phyloP scores from a whole-genome alignment of 53 echinoderm and acorn worm genomes.

The Apostichopus leukothele region DNA sequence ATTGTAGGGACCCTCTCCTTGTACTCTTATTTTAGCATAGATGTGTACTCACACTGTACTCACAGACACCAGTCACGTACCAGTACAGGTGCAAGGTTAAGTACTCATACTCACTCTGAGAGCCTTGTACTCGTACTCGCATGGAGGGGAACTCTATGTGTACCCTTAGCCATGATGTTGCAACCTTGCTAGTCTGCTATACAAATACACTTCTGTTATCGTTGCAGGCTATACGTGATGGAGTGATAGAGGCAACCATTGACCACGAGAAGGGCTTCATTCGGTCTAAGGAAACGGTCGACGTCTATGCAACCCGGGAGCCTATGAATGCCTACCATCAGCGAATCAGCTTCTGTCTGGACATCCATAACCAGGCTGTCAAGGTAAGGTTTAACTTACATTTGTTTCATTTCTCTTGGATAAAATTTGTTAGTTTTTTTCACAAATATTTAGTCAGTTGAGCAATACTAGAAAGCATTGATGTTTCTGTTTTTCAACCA shows the following conservation, averaged over 20 bases:
- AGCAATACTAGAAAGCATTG: not conserved
- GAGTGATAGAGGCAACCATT: conserved; percentile 98
- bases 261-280: conserved; percentile 99
- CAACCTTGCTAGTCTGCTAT: too few relatives aligned
- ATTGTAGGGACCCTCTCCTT: too few relatives aligned
- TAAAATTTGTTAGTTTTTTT: not conserved
- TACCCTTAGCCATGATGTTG: too few relatives aligned
- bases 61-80: too few relatives aligned
- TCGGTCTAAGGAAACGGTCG: conserved; percentile 92
- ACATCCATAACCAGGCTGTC: conserved; percentile 96
- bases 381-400: conserved; percentile 59
- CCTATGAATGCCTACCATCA: conserved; percentile 99
- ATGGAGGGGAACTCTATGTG: too few relatives aligned
- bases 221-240: conserved; percentile 92
- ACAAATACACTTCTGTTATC: too few relatives aligned
- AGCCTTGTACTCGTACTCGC: too few relatives aligned
- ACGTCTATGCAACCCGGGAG: conserved; percentile 95
- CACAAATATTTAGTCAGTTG: not conserved
- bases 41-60: too few relatives aligned
- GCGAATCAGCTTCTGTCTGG: conserved; percentile 97
- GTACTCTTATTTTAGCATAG: too few relatives aligned
- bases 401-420: not conserved
- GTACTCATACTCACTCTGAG: too few relatives aligned
- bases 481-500: not conserved
- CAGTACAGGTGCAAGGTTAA: too few relatives aligned